These are phyloP conservation scores for Drosophila chauvacae DNA, from an alignment of 1,140 invertebrate species.

Conservation along the genomic window DNA sequence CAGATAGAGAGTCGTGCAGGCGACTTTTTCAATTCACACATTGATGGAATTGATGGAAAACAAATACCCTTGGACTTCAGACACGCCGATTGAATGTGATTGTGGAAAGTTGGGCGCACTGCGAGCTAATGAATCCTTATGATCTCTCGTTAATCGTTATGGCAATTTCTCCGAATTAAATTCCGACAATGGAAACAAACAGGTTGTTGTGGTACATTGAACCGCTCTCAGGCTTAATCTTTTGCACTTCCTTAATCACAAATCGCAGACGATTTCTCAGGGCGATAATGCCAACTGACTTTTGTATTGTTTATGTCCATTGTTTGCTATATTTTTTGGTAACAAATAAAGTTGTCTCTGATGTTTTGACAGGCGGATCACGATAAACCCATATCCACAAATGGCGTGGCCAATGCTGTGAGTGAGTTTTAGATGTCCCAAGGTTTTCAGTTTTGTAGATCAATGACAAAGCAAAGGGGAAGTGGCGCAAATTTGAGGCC, in stretches of 20 bases:
- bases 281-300: conserved; percentile 18
- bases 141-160: background rate
- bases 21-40: conserved; percentile 66
- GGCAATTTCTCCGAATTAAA: background rate
- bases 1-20: conserved; percentile 23
- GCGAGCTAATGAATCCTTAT: background rate
- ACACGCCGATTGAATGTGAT: conserved; percentile 54
- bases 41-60: conserved; percentile 23
- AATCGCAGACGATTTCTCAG: conserved; percentile 27
- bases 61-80: conserved; percentile 41
- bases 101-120: conserved; percentile 27
- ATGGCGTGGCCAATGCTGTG: conserved; percentile 25
- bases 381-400: conserved; percentile 2
- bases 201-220: conserved; percentile 22
- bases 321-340: conserved; percentile 5
- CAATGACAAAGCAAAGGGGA: conserved; percentile 23
- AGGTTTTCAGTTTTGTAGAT: conserved; percentile 24
- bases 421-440: conserved; percentile 17
- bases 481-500: conserved; percentile 15
- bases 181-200: background rate
- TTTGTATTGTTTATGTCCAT: conserved; percentile 11
- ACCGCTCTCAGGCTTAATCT: conserved; percentile 3
- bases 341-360: background rate
- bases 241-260: conserved; percentile 23
- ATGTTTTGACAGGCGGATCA: conserved; percentile 5